Percentiles rank a stretch among this genome's conserved stretches.
phyloP scores from a whole-genome alignment of 2,113 vertebrate species.

The Rissa tridactyla region DNA sequence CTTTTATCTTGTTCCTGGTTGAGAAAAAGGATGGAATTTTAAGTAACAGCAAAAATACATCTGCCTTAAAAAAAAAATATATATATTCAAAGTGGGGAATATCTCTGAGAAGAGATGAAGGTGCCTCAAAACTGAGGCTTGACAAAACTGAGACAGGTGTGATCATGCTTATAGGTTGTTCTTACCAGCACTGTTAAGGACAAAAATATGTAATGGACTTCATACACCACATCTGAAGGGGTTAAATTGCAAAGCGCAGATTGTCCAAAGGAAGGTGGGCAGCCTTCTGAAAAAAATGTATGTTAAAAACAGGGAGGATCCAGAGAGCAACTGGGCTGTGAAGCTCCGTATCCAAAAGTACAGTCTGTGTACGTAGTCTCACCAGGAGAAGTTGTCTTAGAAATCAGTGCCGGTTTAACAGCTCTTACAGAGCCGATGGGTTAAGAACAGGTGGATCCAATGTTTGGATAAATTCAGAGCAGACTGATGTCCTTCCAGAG shows the following conservation, averaged over 20 bases:
- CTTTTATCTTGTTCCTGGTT: not conserved
- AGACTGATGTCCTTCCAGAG: not conserved
- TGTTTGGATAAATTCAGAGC: not conserved
- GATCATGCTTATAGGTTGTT: not conserved
- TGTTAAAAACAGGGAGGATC: not conserved
- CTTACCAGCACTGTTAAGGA: not conserved
- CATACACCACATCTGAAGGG: accelerated
- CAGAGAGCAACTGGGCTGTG: not conserved
- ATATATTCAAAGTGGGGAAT: not conserved
- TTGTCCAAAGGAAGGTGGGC: not conserved
- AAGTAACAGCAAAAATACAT: not conserved
- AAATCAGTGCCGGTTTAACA: not conserved
- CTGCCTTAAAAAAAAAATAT: not conserved
- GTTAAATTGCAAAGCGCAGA: accelerated
- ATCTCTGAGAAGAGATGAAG: not conserved
- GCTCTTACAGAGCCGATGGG: not conserved
- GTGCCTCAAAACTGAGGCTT: not conserved
- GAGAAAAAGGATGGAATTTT: not conserved
- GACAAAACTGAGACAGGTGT: not conserved
- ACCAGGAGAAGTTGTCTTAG: not conserved
- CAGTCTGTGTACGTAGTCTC: not conserved
- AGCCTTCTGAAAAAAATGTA: not conserved
- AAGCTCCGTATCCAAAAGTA: not conserved
- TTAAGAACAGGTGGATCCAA: not conserved
- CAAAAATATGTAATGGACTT: not conserved